Evolutionary conservation across 1,140 invertebrate species (phyloP).

Genomic region (Drosophila lacertosa): DNA sequence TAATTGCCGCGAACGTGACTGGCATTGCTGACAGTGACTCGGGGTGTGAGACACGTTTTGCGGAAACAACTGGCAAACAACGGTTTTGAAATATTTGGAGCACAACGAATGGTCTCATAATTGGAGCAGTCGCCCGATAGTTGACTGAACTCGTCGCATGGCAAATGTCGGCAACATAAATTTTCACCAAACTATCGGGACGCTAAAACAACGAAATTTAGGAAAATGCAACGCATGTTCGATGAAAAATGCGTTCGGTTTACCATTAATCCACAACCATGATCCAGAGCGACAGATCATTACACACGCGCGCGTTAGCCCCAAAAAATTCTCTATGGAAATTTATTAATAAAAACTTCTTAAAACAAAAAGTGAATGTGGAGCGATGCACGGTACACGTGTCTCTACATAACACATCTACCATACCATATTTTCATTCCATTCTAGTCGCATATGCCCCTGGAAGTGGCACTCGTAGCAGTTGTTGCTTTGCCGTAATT

Average conservation of each 20-base stretch:
- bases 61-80: conserved; percentile 52
- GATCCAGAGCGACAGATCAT: conserved; percentile 83
- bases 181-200: conserved; percentile 24
- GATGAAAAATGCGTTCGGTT: conserved; percentile 82
- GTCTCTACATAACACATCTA: conserved; percentile 17
- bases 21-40: conserved; percentile 38
- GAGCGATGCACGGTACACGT: conserved; percentile 28
- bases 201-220: not conserved
- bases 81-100: conserved; percentile 53
- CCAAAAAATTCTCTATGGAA: conserved; percentile 46
- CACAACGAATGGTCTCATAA: conserved; percentile 71
- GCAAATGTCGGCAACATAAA: conserved; percentile 52
- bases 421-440: conserved; percentile 2
- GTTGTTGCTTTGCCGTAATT: conserved; percentile 69
- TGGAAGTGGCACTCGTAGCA: conserved; percentile 31
- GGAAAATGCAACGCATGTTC: conserved; percentile 64
- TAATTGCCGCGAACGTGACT: conserved; percentile 62
- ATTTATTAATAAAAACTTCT: conserved; percentile 78
- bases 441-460: conserved; percentile 11
- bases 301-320: conserved; percentile 69
- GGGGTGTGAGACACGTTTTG: conserved; percentile 42
- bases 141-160: conserved; percentile 62
- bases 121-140: conserved; percentile 45
- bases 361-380: conserved; percentile 32
- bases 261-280: conserved; percentile 81